Evolutionary conservation across 2,113 vertebrate species (phyloP).

Genomic region (Gila orcuttii): DNA sequence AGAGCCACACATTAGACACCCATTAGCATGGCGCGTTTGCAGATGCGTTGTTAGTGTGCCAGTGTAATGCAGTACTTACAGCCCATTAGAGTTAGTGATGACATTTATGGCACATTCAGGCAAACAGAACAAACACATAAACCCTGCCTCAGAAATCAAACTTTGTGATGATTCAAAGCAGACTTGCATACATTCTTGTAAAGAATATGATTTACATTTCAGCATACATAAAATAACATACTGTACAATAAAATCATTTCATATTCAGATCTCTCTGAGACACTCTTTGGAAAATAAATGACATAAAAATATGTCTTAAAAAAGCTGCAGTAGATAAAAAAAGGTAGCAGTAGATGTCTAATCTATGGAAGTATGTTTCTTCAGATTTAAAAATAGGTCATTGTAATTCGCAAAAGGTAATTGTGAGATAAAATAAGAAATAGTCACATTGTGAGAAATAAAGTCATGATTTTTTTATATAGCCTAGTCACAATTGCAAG

Average conservation of each 20-base stretch:
- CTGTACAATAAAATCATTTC: conserved; percentile 14
- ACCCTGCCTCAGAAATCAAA: background rate
- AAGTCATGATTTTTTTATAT: background rate
- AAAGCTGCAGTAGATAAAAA: too few species aligned
- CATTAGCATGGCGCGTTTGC: conserved; percentile 43
- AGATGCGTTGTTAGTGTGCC: conserved; percentile 46
- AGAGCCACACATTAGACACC: conserved; percentile 71
- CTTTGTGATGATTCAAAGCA: background rate
- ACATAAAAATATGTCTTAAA: background rate
- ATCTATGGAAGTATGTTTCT: background rate
- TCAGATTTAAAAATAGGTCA: background rate
- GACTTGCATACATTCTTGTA: conserved; percentile 23
- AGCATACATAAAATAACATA: background rate
- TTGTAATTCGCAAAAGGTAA: background rate
- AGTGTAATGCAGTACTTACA: background rate
- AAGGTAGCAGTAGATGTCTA: background rate
- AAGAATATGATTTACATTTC: conserved; percentile 10
- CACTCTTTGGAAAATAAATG: background rate
- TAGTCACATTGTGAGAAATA: background rate
- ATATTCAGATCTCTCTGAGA: background rate
- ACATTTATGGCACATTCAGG: background rate
- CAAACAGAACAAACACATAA: background rate
- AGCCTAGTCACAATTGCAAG: background rate
- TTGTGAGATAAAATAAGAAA: background rate
- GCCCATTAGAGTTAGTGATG: conserved; percentile 43